phyloP scores from a whole-genome alignment of 35 echinoderm and acorn worm genomes.

The Patiria miniata region DNA sequence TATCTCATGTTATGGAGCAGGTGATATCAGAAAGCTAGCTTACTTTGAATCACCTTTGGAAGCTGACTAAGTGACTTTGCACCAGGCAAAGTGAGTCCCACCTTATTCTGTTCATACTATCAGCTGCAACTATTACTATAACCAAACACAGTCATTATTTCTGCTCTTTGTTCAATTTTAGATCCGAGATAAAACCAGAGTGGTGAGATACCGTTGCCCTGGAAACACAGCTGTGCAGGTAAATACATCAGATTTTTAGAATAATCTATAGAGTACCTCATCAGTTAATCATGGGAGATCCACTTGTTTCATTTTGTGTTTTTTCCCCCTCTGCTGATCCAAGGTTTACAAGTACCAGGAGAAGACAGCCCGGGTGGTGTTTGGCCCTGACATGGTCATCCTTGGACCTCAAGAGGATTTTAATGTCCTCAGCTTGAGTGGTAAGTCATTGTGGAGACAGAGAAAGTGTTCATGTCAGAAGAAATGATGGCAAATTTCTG shows the following conservation, averaged over 20 bases:
- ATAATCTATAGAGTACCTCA: too few species aligned
- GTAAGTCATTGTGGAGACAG: slow-evolving; percentile 36
- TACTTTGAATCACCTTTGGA: slow-evolving; percentile 98
- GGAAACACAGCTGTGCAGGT: slow-evolving; percentile 98
- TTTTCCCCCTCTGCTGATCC: too few species aligned
- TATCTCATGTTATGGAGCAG: slow-evolving; percentile 46
- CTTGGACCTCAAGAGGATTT: slow-evolving; percentile 98
- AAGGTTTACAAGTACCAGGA: slow-evolving; percentile 95
- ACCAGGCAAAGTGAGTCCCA: slow-evolving; percentile 61
- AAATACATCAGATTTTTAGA: too few species aligned
- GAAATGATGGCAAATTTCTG: too few species aligned
- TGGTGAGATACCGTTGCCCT: slow-evolving; percentile 89
- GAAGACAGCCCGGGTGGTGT: slow-evolving; percentile 85
- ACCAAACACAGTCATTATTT: too few species aligned
- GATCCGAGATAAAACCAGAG: slow-evolving; percentile 91
- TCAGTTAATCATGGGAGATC: too few species aligned
- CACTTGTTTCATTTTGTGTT: too few species aligned
- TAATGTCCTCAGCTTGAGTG: slow-evolving; percentile 96
- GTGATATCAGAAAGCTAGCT: slow-evolving; percentile 86
- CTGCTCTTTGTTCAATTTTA: slow-evolving; percentile 10
- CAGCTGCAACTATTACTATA: too few species aligned
- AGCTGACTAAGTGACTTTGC: slow-evolving; percentile 72
- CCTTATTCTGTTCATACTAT: not conserved
- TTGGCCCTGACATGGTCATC: slow-evolving; percentile 97
- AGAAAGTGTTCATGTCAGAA: too few species aligned